phyloP scores from a whole-genome alignment of 2,113 vertebrate genomes.

The Equus przewalskii region DNA sequence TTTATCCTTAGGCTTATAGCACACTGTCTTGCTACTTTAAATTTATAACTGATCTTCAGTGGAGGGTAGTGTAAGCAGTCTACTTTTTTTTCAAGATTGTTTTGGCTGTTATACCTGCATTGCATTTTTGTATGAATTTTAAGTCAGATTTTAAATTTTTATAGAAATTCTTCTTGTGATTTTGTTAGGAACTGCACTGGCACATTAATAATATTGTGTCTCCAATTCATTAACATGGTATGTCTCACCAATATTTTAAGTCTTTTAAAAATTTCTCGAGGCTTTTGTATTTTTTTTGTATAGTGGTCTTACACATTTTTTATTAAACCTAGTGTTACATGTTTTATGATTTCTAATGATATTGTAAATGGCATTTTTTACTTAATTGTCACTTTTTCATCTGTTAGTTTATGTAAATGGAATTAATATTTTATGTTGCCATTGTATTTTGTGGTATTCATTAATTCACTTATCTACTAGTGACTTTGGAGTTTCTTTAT shows the following conservation, averaged over 20 bases:
- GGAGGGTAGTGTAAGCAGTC: not conserved
- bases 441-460: not conserved
- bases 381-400: not conserved
- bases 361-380: not conserved
- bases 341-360: not conserved
- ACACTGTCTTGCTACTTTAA: not conserved
- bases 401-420: not conserved
- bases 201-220: not conserved
- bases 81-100: not conserved
- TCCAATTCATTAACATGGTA: not conserved
- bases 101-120: not conserved
- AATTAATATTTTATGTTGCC: not conserved
- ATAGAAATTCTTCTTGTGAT: not conserved
- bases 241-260: not conserved
- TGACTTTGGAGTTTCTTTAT: not conserved
- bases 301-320: not conserved
- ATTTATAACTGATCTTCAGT: not conserved
- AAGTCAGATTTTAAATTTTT: not conserved
- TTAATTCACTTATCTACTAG: not conserved
- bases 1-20: not conserved
- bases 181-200: not conserved
- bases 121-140: not conserved
- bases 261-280: not conserved
- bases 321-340: not conserved
- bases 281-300: not conserved